Percentiles rank a stretch among this genome's conserved stretches.
These are phyloP conservation scores for Callinectes sapidus DNA, from an alignment of 2,888 invertebrate genomes.

Conservation along the genomic window DNA sequence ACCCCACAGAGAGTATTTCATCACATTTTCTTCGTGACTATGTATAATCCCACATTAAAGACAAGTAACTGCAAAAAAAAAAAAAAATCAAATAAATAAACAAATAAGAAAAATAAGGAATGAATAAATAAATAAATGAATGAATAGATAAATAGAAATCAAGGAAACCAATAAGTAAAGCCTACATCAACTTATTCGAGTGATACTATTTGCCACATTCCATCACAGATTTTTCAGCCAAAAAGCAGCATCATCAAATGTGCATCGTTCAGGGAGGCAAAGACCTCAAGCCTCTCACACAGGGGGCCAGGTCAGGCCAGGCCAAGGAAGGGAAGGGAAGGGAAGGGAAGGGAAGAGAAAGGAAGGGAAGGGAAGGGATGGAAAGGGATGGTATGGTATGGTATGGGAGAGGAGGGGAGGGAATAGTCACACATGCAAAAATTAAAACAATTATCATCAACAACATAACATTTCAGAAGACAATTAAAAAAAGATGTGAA, in stretches of 20 bases:
- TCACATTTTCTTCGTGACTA: background rate
- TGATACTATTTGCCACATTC: constrained; percentile 1
- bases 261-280: background rate
- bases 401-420: background rate
- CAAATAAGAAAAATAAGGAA: too few relatives aligned
- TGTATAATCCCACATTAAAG: background rate
- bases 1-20: background rate
- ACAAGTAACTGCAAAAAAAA: background rate
- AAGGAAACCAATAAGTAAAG: too few relatives aligned
- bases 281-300: background rate
- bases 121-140: too few relatives aligned
- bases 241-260: background rate
- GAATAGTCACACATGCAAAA: background rate
- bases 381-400: background rate
- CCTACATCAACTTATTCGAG: background rate
- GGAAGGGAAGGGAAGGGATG: background rate
- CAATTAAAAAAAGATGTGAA: too few relatives aligned
- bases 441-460: background rate
- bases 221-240: constrained; percentile 18
- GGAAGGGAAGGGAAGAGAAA: background rate
- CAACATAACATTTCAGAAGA: background rate
- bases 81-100: background rate
- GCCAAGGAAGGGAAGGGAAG: background rate
- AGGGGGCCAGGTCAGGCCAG: background rate
- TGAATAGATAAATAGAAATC: too few relatives aligned